Conservation (phyloP, 2,888 invertebrate species). For the Carabus problematicus region DNA sequence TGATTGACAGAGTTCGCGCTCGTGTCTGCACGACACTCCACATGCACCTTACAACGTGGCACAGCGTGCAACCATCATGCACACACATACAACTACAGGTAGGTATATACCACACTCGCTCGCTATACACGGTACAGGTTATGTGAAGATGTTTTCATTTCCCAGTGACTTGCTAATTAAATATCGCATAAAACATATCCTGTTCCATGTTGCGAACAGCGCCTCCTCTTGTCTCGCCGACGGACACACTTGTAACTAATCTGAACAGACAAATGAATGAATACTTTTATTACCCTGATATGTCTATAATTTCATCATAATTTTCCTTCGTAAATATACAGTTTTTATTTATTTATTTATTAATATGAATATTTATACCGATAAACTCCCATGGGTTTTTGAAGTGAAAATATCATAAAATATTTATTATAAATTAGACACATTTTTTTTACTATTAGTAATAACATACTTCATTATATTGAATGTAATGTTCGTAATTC, state of each 20-base stretch:
- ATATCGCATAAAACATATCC: constrained; percentile 50
- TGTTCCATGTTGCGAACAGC: background rate
- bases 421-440: background rate
- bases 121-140: background rate
- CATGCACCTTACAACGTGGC: background rate
- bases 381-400: too few relatives aligned
- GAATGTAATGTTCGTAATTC: too few relatives aligned
- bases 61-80: constrained; percentile 9
- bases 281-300: background rate
- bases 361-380: too few relatives aligned
- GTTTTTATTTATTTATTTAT: too few relatives aligned
- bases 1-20: constrained; percentile 33
- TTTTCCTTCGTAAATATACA: background rate
- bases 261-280: constrained; percentile 6
- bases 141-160: constrained; percentile 46
- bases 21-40: constrained; percentile 4
- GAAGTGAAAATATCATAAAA: too few relatives aligned
- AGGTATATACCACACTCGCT: too few relatives aligned
- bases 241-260: constrained; percentile 13
- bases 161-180: constrained; percentile 55
- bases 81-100: background rate
- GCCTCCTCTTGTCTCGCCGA: background rate
- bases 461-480: background rate
- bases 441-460: background rate
- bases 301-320: constrained; percentile 16